phyloP scores from a whole-genome alignment of 2,797 vertebrate species.

The Sebastes dallii region DNA sequence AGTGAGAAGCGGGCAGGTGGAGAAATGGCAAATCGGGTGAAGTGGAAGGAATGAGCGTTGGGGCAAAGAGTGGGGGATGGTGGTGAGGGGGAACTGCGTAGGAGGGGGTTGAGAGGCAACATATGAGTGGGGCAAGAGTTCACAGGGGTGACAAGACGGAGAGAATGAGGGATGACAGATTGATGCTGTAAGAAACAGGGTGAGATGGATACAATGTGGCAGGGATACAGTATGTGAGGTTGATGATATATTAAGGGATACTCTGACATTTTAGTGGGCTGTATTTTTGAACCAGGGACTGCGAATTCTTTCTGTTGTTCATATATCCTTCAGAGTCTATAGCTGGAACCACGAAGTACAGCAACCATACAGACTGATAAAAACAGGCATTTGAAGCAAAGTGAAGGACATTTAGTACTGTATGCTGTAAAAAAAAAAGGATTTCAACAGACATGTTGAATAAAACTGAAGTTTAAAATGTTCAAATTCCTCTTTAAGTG shows the following conservation, averaged over 20 bases:
- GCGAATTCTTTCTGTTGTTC: neutral
- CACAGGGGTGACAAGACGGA: slow-evolving; percentile 65
- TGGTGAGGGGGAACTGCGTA: slow-evolving; percentile 25
- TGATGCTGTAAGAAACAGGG: slow-evolving; percentile 31
- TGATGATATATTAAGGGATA: neutral
- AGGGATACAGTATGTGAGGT: neutral
- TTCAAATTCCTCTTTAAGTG: neutral
- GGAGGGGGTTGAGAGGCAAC: slow-evolving; percentile 68
- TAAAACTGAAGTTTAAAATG: neutral
- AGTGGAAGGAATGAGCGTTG: slow-evolving; percentile 77
- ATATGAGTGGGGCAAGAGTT: slow-evolving; percentile 75
- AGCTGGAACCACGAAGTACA: neutral
- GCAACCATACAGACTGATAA: neutral
- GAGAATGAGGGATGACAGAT: slow-evolving; percentile 60
- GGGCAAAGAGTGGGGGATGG: slow-evolving; percentile 68
- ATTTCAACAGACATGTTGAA: neutral
- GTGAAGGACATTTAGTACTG: neutral
- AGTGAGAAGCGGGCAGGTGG: slow-evolving; percentile 75
- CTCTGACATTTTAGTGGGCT: neutral
- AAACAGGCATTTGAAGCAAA: neutral
- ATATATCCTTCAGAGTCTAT: neutral
- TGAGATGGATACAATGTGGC: slow-evolving; percentile 14
- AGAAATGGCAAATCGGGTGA: slow-evolving; percentile 75
- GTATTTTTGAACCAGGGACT: neutral
- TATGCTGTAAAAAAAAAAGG: neutral